Conservation (phyloP, 2,888 invertebrate species). For the Copidosoma aretas region DNA sequence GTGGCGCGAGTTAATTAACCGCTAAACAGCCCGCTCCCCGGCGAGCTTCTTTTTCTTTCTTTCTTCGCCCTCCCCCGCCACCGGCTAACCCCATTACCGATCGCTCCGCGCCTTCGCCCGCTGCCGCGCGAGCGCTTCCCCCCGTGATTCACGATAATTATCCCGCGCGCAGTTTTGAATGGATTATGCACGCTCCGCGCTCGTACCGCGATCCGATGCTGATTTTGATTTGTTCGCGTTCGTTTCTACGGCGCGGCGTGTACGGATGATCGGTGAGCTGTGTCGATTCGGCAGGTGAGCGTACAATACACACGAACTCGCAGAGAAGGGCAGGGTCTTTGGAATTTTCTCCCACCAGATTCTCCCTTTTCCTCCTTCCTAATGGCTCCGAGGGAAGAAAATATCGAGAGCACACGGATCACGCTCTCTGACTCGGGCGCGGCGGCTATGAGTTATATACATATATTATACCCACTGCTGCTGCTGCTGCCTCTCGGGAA, state of each 20-base stretch:
- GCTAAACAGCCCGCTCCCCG: constrained; percentile 22
- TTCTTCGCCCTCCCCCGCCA: too few relatives aligned
- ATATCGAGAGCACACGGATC: constrained; percentile 35
- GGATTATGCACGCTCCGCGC: too few relatives aligned
- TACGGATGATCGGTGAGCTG: too few relatives aligned
- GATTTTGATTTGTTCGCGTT: constrained; percentile 23
- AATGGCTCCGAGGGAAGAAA: constrained; percentile 26
- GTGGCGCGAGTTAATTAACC: constrained; percentile 33
- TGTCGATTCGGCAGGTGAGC: too few relatives aligned
- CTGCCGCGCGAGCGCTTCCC: neutral
- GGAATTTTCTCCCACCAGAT: too few relatives aligned
- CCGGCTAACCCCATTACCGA: neutral
- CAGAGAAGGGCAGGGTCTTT: too few relatives aligned
- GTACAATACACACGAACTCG: too few relatives aligned
- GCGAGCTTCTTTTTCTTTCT: too few relatives aligned
- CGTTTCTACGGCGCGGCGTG: constrained; percentile 10
- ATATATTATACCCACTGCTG: neutral
- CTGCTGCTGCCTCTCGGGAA: constrained; percentile 1
- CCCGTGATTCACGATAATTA: too few relatives aligned
- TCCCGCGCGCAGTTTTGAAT: too few relatives aligned
- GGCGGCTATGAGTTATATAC: constrained; percentile 21
- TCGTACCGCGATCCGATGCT: too few relatives aligned
- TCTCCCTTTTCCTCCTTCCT: constrained; percentile 13
- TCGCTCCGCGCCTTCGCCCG: neutral
- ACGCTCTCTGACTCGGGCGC: constrained; percentile 32